These are phyloP conservation scores for Rhinoptilus africanus DNA, from an alignment of 2,113 vertebrate species.

Conservation along the genomic window DNA sequence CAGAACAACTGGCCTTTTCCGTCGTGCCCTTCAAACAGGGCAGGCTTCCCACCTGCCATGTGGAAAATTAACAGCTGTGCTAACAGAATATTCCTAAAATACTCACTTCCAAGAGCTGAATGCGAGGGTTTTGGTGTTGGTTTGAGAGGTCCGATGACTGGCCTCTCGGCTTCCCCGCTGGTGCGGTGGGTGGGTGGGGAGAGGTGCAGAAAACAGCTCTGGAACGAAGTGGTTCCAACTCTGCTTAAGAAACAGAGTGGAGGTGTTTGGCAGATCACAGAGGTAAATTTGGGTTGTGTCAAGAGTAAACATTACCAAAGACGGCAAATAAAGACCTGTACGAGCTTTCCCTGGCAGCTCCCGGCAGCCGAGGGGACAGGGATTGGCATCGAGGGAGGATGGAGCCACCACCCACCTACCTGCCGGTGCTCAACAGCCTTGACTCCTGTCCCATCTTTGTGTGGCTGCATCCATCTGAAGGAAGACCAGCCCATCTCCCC, in stretches of 20 bases:
- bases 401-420: rapidly evolving
- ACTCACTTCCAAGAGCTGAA: not conserved
- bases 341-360: not conserved
- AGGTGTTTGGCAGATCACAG: not conserved
- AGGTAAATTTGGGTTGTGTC: not conserved
- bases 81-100: not conserved
- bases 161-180: rapidly evolving
- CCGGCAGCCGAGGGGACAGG: not conserved
- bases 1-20: not conserved
- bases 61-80: constrained; percentile 26
- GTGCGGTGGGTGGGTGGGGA: rapidly evolving
- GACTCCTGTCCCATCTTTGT: not conserved
- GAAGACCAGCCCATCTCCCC: not conserved
- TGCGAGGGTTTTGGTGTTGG: not conserved
- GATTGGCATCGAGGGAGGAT: rapidly evolving
- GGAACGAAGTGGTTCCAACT: not conserved
- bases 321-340: not conserved
- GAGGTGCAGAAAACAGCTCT: not conserved
- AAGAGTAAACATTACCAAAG: not conserved
- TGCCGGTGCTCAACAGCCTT: not conserved
- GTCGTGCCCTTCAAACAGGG: not conserved
- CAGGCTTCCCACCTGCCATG: constrained; percentile 10
- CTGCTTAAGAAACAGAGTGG: not conserved
- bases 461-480: not conserved
- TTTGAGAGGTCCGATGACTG: not conserved